Evolutionary conservation across 2,888 invertebrate genomes (phyloP), one percentile per base, ranked within the genome.

Genomic region (Hypomecis punctinalis): DNA sequence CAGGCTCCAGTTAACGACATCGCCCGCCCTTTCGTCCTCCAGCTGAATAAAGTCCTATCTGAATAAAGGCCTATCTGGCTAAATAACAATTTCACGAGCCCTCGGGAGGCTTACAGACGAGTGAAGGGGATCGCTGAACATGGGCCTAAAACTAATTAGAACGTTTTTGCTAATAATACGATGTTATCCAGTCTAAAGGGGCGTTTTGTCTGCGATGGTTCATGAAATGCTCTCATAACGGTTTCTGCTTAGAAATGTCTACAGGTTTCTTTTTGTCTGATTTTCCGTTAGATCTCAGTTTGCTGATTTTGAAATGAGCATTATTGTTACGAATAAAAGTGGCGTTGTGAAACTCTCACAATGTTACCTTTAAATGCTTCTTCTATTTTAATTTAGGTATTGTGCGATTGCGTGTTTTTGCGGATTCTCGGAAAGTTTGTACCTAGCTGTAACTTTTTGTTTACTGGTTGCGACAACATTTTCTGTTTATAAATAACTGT

Each of bases 1-100:
- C 63, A 13, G 35, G 49, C 62, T 62, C 52, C 43, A 63, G 58
- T 57, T 62, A 61, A 63, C 56, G 67, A 66, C 62, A 64, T 46
- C 60, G 68, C 13, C 48, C 61, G 57, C 63, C 69, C 71, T 66
- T 66, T 69, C 56, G 71, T 42, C 67, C 67, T 67, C 11, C 1
- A 9, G 37, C 63, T 53, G 37, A 42, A 43, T 48, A 57, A 47
- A 47, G 56, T 46, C 55, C 43, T 55, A 55, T 51, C 51, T 52
- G 39, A 52, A 39, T 13, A 43, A 53, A 45, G 43, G 43, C 45
- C 45, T 45, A 46, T 52, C 64, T 60, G 33, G 46, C 63, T 61
- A 60, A 67, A 61, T 63, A 66, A 64, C 57, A 61, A 65, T 66
- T 65, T 39, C 46, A 56, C 57, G 39, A 55, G 49, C 65, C 58